phyloP scores from a whole-genome alignment of 1,140 invertebrate genomes.

The Wasmannia auropunctata region DNA sequence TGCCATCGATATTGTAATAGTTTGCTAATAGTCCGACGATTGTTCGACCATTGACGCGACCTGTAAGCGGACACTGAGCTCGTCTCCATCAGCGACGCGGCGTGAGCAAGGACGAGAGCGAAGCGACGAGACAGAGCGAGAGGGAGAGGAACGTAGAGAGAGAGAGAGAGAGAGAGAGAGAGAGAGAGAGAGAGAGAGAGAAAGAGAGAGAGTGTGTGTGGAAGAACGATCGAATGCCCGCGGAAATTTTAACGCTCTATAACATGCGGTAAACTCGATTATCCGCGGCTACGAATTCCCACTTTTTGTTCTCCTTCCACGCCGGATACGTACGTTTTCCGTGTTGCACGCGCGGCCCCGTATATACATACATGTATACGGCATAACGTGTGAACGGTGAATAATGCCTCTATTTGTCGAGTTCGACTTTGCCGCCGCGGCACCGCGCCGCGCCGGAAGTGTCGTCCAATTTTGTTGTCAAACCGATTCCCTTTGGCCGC shows the following conservation, averaged over 20 bases:
- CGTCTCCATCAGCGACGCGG: constrained; percentile 1
- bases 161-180: background rate
- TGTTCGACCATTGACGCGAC: constrained; percentile 73
- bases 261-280: constrained; percentile 72
- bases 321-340: constrained; percentile 61
- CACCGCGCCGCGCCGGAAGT: constrained; percentile 58
- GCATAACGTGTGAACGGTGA: constrained; percentile 54
- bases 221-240: constrained; percentile 57
- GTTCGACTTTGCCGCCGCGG: constrained; percentile 58
- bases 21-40: constrained; percentile 79
- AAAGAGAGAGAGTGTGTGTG: constrained; percentile 22
- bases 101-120: constrained; percentile 12
- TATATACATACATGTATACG: too few relatives aligned
- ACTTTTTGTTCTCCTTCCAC: constrained; percentile 68
- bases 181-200: constrained; percentile 7
- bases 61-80: constrained; percentile 56
- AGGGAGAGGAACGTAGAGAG: constrained; percentile 22
- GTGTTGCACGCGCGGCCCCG: constrained; percentile 41
- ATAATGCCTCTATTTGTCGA: constrained; percentile 54
- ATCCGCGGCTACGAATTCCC: constrained; percentile 69
- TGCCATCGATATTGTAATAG: constrained; percentile 77
- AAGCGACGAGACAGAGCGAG: constrained; percentile 7
- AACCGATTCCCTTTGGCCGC: constrained; percentile 58
- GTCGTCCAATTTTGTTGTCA: constrained; percentile 61
- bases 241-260: constrained; percentile 71